Evolutionary conservation across 1,140 invertebrate genomes (phyloP), one percentile per base, ranked within the genome.

Genomic region (Drosophila guanche): DNA sequence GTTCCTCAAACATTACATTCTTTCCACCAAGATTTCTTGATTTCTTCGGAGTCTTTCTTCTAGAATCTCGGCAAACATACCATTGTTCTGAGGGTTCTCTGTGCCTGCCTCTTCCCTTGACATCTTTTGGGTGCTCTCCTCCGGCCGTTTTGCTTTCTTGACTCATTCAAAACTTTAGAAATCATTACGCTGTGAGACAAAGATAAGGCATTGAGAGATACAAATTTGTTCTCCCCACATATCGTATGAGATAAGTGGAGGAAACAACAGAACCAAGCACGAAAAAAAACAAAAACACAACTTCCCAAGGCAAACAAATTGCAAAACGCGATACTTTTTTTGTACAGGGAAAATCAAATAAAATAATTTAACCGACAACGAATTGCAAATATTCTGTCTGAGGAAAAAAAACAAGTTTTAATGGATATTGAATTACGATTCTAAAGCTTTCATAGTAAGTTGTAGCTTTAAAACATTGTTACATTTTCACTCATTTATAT

Each of bases 181-280:
- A 53, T 47, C 50, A 54, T 41, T 55, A 23, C 41, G 33, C 45
- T 47, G 54, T 51, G 50, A 56, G 75, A 84, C 80, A 84, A 76
- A 86, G 80, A 84, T 84, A 84, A 86, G 46, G 59, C 72, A 84
- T 76, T 85, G 56, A 78, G 50, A 79, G 60, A 69, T 60, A 67
- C 58, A 70, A 54, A 47, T 56, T 62, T 48, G 42, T 52, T 62
- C 33, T 54, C 46, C 42, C 62, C 69, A 81, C 53, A 52, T n/a
- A n/a, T 43, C 53, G 47, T n/a, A 14, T 46, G 37, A 63, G 57
- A 72, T 72, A 72, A 62, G 40, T 65, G 54, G 43, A 10, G 42
- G n/a, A 69, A 43, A 70, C 43, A 73, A 79, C 40, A 27, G 29
- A 48, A 22, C 37, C 29, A 41, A 16, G 50, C 37, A 45, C 43